Conservation (phyloP, 2,113 vertebrate genomes). For the Podocnemis expansa region DNA sequence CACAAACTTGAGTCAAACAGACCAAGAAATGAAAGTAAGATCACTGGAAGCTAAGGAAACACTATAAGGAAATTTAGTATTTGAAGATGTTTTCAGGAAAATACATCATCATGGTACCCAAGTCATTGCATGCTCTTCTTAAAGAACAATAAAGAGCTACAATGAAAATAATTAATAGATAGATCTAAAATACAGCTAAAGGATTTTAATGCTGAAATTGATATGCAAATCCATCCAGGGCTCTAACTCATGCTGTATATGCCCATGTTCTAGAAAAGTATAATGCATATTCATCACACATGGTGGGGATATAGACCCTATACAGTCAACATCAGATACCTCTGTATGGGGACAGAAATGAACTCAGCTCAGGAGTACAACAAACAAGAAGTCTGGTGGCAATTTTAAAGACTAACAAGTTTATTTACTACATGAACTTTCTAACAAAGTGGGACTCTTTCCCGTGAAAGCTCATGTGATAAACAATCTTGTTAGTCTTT, state of each 20-base stretch:
- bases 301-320: neutral
- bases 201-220: neutral
- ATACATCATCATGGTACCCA: neutral
- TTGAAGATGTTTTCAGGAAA: neutral
- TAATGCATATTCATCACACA: neutral
- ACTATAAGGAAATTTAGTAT: neutral
- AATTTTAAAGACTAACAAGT: too few species aligned
- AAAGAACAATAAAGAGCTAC: neutral
- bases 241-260: neutral
- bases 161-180: neutral
- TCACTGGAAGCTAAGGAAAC: neutral
- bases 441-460: too few species aligned
- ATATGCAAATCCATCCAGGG: neutral
- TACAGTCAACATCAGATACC: neutral
- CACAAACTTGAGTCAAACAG: neutral
- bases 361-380: neutral
- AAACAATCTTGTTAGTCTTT: too few species aligned
- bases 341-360: neutral
- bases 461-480: too few species aligned
- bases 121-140: neutral
- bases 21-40: neutral
- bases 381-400: too few species aligned
- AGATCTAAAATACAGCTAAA: neutral
- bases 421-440: too few species aligned
- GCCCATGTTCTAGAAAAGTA: neutral